phyloP scores from a whole-genome alignment of 2,888 invertebrate species.

The Mimachlamys varia region DNA sequence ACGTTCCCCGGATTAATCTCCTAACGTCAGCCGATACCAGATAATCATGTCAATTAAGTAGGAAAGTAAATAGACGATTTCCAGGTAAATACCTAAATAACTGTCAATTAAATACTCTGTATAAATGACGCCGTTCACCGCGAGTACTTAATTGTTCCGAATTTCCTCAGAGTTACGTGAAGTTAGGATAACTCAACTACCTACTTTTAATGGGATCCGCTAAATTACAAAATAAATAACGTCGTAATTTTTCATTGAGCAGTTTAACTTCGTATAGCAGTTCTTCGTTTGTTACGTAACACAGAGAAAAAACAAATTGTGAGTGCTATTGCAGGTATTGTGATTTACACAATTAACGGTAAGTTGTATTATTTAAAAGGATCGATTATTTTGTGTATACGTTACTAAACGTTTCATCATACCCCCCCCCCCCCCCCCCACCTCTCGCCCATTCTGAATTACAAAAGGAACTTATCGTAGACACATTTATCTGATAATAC shows the following conservation, averaged over 20 bases:
- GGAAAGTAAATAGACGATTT: constrained; percentile 3
- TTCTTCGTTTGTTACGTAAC: not conserved
- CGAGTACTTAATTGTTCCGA: not conserved
- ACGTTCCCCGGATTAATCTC: not conserved
- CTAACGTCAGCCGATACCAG: not conserved
- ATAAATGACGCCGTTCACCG: not conserved
- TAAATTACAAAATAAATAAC: not conserved
- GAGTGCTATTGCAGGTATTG: not conserved
- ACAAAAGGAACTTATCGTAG: not conserved
- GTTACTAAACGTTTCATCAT: not conserved
- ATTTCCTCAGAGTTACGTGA: not conserved
- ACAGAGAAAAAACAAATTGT: not conserved
- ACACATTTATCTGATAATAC: not conserved
- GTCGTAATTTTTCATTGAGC: not conserved
- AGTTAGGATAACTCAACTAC: not conserved
- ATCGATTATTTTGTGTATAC: not conserved
- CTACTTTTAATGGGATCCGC: not conserved
- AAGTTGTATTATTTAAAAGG: not conserved
- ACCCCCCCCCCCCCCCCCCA: too few relatives aligned
- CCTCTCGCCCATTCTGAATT: not conserved
- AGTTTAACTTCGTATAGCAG: not conserved
- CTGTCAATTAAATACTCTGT: constrained; percentile 18
- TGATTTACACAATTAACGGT: not conserved
- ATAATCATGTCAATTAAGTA: not conserved
- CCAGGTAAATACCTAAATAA: not conserved